Percentiles rank a stretch among this genome's conserved stretches.
Evolutionary conservation across 2,888 invertebrate species (phyloP).

Genomic region (Crocallis elinguaria): DNA sequence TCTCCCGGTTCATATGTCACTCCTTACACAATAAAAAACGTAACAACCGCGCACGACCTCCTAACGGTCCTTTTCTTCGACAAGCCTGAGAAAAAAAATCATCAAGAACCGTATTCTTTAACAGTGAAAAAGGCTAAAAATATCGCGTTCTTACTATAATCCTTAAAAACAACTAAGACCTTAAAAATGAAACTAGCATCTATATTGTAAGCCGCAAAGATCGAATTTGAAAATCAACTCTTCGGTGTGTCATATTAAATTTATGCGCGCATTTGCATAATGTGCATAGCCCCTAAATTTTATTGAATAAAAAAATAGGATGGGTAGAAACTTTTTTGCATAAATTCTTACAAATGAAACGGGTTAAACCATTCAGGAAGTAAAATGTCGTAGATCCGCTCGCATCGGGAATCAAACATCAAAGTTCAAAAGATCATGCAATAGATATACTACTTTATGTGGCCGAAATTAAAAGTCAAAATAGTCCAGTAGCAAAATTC

Average conservation of each 20-base stretch:
- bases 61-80: slow-evolving; percentile 71
- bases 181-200: slow-evolving; percentile 46
- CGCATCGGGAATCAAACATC: slow-evolving; percentile 54
- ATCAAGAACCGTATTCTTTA: slow-evolving; percentile 72
- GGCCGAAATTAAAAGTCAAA: slow-evolving; percentile 48
- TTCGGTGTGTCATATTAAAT: slow-evolving; percentile 65
- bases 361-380: slow-evolving; percentile 84
- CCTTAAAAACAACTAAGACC: slow-evolving; percentile 58
- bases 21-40: slow-evolving; percentile 71
- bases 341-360: slow-evolving; percentile 85
- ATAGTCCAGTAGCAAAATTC: slow-evolving; percentile 43
- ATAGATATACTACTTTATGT: slow-evolving; percentile 49
- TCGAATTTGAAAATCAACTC: slow-evolving; percentile 44
- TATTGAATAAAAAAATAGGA: slow-evolving; percentile 86
- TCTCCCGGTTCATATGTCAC: slow-evolving; percentile 82
- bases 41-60: slow-evolving; percentile 60
- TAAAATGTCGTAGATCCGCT: slow-evolving; percentile 77
- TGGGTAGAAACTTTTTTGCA: slow-evolving; percentile 85
- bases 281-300: slow-evolving; percentile 84
- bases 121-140: slow-evolving; percentile 61
- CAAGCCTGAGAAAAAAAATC: slow-evolving; percentile 76
- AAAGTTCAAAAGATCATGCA: slow-evolving; percentile 46
- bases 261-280: slow-evolving; percentile 86
- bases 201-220: slow-evolving; percentile 41
- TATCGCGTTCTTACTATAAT: slow-evolving; percentile 77